Percentiles rank a stretch among this genome's conserved stretches.
Conservation (phyloP, 2,113 vertebrate species). For the Isurus oxyrinchus region DNA sequence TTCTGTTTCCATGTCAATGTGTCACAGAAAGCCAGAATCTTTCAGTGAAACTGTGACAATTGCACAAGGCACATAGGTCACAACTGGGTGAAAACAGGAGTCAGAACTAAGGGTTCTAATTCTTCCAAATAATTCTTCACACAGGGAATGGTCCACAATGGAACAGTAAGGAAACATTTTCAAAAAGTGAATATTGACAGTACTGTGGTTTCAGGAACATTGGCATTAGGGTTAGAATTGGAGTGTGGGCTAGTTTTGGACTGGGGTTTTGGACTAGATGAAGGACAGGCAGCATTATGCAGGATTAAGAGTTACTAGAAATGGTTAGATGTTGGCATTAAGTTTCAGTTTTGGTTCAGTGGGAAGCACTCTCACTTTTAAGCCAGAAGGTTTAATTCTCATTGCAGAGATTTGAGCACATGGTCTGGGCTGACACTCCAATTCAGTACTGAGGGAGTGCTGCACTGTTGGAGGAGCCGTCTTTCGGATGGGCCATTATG, state of each 20-base stretch:
- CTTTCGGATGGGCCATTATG: too few relatives aligned
- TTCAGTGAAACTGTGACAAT: too few relatives aligned
- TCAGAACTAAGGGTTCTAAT: too few relatives aligned
- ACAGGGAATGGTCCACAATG: not conserved
- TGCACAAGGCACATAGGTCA: too few relatives aligned
- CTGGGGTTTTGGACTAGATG: not conserved
- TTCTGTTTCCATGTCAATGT: not conserved
- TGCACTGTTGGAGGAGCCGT: too few relatives aligned
- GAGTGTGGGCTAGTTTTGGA: slow-evolving; percentile 37
- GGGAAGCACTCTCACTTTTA: too few relatives aligned
- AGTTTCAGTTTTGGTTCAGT: not conserved
- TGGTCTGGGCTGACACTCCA: too few relatives aligned
- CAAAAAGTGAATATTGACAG: not conserved
- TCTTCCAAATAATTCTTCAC: not conserved
- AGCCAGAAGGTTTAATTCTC: too few relatives aligned
- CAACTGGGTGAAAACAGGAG: not conserved
- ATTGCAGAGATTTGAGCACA: too few relatives aligned
- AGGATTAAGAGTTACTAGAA: not conserved
- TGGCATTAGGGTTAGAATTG: slow-evolving; percentile 41
- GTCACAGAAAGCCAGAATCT: not conserved
- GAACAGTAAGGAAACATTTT: not conserved
- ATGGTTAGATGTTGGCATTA: not conserved
- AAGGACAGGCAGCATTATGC: not conserved
- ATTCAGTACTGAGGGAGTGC: too few relatives aligned
- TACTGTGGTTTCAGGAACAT: not conserved